A percentile compares a stretch with the other conserved stretches of the same genome.
phyloP scores from a whole-genome alignment of 1,140 invertebrate species.

The Alviniconcha marisindica region DNA sequence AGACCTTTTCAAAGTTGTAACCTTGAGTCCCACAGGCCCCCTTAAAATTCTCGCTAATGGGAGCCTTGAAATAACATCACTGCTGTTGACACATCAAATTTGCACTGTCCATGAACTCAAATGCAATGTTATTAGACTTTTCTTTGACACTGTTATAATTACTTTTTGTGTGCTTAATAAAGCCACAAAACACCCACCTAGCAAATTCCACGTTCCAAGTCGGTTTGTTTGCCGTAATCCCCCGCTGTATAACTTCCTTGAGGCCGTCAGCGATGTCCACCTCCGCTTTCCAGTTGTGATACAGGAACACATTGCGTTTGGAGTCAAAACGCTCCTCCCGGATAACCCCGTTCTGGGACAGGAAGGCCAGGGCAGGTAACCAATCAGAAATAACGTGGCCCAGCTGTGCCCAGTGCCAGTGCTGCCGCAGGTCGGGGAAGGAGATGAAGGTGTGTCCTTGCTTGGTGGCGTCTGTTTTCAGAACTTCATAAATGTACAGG shows the following conservation, averaged over 20 bases:
- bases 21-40: no score
- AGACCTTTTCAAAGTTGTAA: no score
- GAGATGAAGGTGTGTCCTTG: slow-evolving; percentile 59
- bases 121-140: no score
- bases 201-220: slow-evolving; percentile 56
- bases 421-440: slow-evolving; percentile 37
- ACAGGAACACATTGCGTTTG: slow-evolving; percentile 53
- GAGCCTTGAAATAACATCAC: no score
- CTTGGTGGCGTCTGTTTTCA: slow-evolving; percentile 58
- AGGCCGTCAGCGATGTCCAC: slow-evolving; percentile 56
- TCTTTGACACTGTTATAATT: no score
- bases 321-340: slow-evolving; percentile 46
- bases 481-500: slow-evolving; percentile 61
- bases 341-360: slow-evolving; percentile 56
- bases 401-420: neutral
- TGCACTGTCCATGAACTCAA: no score
- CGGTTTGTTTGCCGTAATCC: slow-evolving; percentile 35
- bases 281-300: slow-evolving; percentile 61
- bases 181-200: slow-evolving; percentile 58
- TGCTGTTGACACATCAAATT: no score
- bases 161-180: no score
- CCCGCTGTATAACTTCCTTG: slow-evolving; percentile 45
- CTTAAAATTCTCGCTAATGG: no score
- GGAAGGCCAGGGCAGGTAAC: slow-evolving; percentile 53
- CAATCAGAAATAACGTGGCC: slow-evolving; percentile 42